Evolutionary conservation across 2,888 invertebrate genomes (phyloP).

Genomic region (Creontiades dilutus): DNA sequence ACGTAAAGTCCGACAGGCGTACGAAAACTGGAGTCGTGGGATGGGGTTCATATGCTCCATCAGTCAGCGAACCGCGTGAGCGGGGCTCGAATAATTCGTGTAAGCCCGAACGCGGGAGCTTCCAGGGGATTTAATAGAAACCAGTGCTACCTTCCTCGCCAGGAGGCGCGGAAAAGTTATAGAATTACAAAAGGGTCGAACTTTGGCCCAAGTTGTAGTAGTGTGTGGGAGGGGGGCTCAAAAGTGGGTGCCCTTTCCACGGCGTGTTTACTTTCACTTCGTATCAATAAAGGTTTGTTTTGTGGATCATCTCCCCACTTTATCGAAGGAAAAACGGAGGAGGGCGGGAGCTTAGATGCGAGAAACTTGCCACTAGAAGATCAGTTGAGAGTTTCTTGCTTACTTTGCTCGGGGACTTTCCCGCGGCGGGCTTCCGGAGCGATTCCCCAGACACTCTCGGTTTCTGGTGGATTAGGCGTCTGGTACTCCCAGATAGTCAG

Average conservation of each 20-base stretch:
- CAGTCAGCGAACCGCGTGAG: no score
- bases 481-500: not conserved
- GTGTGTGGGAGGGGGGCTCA: not conserved
- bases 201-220: not conserved
- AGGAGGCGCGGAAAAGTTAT: not conserved
- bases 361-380: constrained; percentile 45
- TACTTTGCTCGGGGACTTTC: not conserved
- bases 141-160: not conserved
- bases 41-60: no score
- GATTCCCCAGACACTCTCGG: not conserved
- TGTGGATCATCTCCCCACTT: constrained; percentile 25
- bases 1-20: no score
- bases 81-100: no score
- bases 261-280: not conserved
- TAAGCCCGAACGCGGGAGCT: no score
- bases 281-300: constrained; percentile 43
- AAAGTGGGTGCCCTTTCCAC: constrained; percentile 4
- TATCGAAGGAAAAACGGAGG: not conserved
- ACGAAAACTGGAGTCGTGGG: no score
- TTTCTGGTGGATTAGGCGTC: not conserved
- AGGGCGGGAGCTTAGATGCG: not conserved
- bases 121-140: not conserved
- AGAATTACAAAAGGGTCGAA: not conserved
- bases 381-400: constrained; percentile 45
- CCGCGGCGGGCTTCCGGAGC: not conserved